Evolutionary conservation across 1,140 invertebrate species (phyloP).

Genomic region (Marisa cornuarietis): DNA sequence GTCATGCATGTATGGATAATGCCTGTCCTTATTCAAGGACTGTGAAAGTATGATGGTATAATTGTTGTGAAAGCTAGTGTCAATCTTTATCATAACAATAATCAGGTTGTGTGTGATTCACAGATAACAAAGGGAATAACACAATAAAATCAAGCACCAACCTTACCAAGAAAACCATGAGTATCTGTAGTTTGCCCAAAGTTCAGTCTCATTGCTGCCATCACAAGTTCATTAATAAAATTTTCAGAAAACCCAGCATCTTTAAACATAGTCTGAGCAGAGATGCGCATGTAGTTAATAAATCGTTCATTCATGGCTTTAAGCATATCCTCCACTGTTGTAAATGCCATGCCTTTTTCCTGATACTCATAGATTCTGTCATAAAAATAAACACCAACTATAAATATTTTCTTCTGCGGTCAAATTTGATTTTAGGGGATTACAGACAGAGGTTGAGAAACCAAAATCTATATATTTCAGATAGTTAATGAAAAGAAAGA

Average conservation of each 20-base stretch:
- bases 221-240: slow-evolving; percentile 72
- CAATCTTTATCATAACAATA: no score
- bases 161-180: slow-evolving; percentile 73
- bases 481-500: no score
- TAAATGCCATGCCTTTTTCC: slow-evolving; percentile 68
- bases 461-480: no score
- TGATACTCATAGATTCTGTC: slow-evolving; percentile 73
- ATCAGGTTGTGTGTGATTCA: no score
- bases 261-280: slow-evolving; percentile 65
- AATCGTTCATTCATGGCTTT: slow-evolving; percentile 69
- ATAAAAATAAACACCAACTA: slow-evolving; percentile 30
- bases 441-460: no score
- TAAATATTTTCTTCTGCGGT: no score
- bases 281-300: slow-evolving; percentile 66
- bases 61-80: no score
- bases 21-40: no score
- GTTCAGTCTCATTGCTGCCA: slow-evolving; percentile 71
- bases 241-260: slow-evolving; percentile 64
- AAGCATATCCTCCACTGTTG: slow-evolving; percentile 69
- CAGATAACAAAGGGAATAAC: no score
- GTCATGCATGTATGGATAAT: no score
- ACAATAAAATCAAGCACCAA: neutral
- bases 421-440: no score
- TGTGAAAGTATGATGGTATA: no score
- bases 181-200: slow-evolving; percentile 74